Evolutionary conservation across 1,140 invertebrate species (phyloP).

Genomic region (Oreohelix idahoensis): DNA sequence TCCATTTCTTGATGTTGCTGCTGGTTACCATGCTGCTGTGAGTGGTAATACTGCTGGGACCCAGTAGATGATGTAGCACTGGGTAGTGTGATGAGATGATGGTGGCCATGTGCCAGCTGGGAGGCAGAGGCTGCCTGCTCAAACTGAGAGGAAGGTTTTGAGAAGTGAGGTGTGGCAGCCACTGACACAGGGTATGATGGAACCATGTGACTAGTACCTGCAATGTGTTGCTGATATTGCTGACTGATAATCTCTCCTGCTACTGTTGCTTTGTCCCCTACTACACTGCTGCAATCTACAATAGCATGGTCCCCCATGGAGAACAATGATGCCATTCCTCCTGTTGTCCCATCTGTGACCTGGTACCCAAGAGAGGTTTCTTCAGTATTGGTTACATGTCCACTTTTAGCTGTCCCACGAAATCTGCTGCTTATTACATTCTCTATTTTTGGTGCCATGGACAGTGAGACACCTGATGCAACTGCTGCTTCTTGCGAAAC

Average conservation of each 20-base stretch:
- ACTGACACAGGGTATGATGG: background rate
- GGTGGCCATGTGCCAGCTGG: background rate
- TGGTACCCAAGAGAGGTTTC: background rate
- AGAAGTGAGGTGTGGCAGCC: background rate
- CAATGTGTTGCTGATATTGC: background rate
- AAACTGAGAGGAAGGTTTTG: background rate
- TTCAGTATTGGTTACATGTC: too few relatives aligned
- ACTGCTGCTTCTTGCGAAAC: background rate
- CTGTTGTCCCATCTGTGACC: background rate
- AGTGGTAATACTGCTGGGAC: constrained; percentile 13
- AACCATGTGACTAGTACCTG: background rate
- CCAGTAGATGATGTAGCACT: background rate
- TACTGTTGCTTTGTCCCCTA: background rate
- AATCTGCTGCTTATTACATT: background rate
- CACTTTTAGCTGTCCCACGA: background rate
- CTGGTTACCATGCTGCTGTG: background rate
- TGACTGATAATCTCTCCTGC: background rate
- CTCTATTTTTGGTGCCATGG: background rate
- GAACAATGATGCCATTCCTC: background rate
- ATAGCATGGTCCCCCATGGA: background rate
- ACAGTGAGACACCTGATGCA: background rate
- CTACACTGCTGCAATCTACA: background rate
- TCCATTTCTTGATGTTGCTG: background rate
- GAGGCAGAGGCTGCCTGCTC: background rate
- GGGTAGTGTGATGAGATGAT: background rate